Conservation (phyloP, 2,113 vertebrate genomes). For the Heliornis fulica region DNA sequence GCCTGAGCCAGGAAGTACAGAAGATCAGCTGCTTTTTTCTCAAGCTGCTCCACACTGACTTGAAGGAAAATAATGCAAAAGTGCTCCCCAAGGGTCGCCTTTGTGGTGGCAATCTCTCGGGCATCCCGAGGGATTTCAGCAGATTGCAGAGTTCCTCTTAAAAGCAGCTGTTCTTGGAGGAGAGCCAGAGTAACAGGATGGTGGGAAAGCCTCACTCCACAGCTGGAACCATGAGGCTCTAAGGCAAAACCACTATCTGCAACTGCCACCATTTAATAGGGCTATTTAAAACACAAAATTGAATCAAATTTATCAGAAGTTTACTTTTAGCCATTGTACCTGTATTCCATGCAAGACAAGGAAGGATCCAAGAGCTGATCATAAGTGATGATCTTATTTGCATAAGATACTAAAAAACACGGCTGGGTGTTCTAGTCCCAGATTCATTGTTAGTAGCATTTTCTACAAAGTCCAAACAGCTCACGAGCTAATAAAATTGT, state of each 20-base stretch:
- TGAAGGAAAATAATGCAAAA: not conserved
- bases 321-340: too few relatives aligned
- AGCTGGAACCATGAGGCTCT: not conserved
- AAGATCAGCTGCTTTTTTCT: conserved; percentile 6
- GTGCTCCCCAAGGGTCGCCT: not conserved
- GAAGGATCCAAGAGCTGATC: not conserved
- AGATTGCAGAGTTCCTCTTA: conserved; percentile 16
- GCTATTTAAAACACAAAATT: not conserved
- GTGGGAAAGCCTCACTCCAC: conserved; percentile 40
- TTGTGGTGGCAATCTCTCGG: not conserved
- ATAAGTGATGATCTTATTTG: not conserved
- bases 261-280: not conserved
- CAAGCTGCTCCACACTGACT: not conserved
- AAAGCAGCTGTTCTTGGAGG: conserved; percentile 25
- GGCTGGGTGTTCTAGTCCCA: not conserved
- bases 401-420: not conserved
- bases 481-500: not conserved
- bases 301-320: not conserved
- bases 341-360: not conserved
- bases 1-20: not conserved
- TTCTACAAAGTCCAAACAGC: not conserved
- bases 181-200: not conserved
- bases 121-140: not conserved
- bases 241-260: not conserved
- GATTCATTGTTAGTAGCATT: not conserved